Conservation (phyloP, 1,140 invertebrate species). For the Trachymyrmex septentrionalis region DNA sequence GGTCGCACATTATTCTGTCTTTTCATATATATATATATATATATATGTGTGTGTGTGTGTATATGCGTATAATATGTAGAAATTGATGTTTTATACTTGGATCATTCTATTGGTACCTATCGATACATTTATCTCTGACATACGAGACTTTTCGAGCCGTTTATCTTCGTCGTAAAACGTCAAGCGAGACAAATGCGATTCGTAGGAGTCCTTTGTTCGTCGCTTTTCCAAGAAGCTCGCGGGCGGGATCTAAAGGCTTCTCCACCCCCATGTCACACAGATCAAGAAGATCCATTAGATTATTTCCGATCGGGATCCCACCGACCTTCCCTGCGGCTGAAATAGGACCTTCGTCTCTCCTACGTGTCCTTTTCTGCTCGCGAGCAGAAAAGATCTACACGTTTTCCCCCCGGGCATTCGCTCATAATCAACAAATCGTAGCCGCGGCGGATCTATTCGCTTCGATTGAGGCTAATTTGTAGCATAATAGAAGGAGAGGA, state of each 20-base stretch:
- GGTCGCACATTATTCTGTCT: not conserved
- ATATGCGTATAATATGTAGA: not conserved
- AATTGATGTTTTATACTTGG: conserved; percentile 4
- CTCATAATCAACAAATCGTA: conserved; percentile 68
- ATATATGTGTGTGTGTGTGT: too few relatives aligned
- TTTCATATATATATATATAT: not conserved
- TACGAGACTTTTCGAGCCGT: conserved; percentile 41
- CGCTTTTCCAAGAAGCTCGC: conserved; percentile 35
- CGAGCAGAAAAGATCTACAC: conserved; percentile 39
- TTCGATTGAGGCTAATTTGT: conserved; percentile 62
- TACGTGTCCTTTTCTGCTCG: conserved; percentile 27
- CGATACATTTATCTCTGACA: conserved; percentile 47
- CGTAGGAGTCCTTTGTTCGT: conserved; percentile 57
- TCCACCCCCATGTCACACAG: conserved; percentile 47
- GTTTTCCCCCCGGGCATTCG: conserved; percentile 6
- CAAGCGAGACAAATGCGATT: conserved; percentile 41
- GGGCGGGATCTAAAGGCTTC: conserved; percentile 34
- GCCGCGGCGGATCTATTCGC: conserved; percentile 40
- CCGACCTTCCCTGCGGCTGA: conserved; percentile 41
- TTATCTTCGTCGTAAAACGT: conserved; percentile 50
- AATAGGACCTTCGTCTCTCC: conserved; percentile 31
- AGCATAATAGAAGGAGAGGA: conserved; percentile 53
- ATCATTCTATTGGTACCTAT: conserved; percentile 35
- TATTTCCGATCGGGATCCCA: conserved; percentile 57
- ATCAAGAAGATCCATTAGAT: conserved; percentile 59